Conservation (phyloP, 2,888 invertebrate species). For the Drosophila mercatorum region DNA sequence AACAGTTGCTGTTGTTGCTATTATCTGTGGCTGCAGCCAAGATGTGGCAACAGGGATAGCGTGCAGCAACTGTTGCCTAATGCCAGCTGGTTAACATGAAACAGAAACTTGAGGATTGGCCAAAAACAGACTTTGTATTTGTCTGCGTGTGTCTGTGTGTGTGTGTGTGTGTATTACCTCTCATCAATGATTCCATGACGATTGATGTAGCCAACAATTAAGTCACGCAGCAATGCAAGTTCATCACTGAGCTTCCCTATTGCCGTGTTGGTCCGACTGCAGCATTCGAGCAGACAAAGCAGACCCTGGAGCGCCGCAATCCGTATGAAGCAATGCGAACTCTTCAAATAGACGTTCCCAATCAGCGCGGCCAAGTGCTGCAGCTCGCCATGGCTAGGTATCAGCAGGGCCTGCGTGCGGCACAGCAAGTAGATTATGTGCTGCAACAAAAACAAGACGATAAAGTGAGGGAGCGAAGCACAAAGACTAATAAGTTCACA, state of each 20-base stretch:
- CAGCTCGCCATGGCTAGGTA: slow-evolving; percentile 83
- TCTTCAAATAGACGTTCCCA: slow-evolving; percentile 83
- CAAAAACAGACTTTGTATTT: slow-evolving; percentile 1
- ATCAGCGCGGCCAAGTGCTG: slow-evolving; percentile 83
- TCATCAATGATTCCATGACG: slow-evolving; percentile 84
- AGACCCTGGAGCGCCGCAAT: slow-evolving; percentile 84
- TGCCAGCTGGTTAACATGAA: slow-evolving; percentile 16
- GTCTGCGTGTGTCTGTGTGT: neutral
- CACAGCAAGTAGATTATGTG: slow-evolving; percentile 85
- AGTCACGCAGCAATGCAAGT: slow-evolving; percentile 82
- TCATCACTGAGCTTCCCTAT: slow-evolving; percentile 85
- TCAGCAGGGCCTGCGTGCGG: slow-evolving; percentile 84
- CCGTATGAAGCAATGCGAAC: slow-evolving; percentile 84
- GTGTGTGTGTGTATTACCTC: slow-evolving; percentile 69
- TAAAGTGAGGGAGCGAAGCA: neutral
- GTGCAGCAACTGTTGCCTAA: slow-evolving; percentile 17
- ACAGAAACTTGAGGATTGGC: slow-evolving; percentile 15
- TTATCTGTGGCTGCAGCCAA: slow-evolving; percentile 14
- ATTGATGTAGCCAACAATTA: slow-evolving; percentile 84
- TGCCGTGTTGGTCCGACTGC: slow-evolving; percentile 84
- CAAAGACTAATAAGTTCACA: neutral
- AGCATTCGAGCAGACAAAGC: slow-evolving; percentile 84
- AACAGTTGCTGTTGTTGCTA: slow-evolving; percentile 13
- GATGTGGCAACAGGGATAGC: slow-evolving; percentile 6
- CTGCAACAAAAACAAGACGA: slow-evolving; percentile 57